Base-by-base conservation (phyloP, 2,113 vertebrate species). In the Ifrita kowaldi region DNA sequence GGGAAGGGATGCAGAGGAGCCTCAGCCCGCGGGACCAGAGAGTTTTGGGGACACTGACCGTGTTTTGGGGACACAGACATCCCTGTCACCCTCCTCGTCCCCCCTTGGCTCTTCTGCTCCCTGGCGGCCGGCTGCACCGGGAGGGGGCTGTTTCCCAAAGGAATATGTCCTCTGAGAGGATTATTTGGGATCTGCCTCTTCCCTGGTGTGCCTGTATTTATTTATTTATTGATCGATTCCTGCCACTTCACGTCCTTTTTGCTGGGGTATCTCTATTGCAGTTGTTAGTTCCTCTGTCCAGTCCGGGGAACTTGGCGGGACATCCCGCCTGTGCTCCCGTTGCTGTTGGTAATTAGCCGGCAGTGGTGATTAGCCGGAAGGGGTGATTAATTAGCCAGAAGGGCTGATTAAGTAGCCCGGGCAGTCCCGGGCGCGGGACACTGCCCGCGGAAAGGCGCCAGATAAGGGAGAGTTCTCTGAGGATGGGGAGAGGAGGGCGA, bases 111-210 rank as follows among this genome's bases (percentile, higher is more conserved):
- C 35, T 16, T 71, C 57, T 15, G 50, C 65, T 70, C 50, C n/a
- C 18, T 18, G 41, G 22, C 16, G 46, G 62, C n/a, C 3, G 7
- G 33, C 39, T 28, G 63, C 9, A 5, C 15, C 0, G 6, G 30
- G n/a, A 67, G 7, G 24, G 19, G 28, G 16, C 27, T 39, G 22
- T 13, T 67, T 35, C 44, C 35, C 22, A 4, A 24, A 9, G 59
- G 49, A 39, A 10, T 11, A 5, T 0, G 21, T 1, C 1, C n/a
- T 10, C 26, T 3, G 21, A 14, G 11, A 37, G 35, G 32, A 7
- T 15, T 16, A 8, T 42, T 7, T 3, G 21, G 37, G 23, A 12
- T 13, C 46, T 52, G 16, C 46, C 53, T 37, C 42, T 16, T 3
- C 3, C 24, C n/a, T 28, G 7, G 2, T 16, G 47, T 32, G 47